These are phyloP conservation scores for Xanthia icteritia DNA, from an alignment of 2,888 invertebrate species.

Conservation along the genomic window DNA sequence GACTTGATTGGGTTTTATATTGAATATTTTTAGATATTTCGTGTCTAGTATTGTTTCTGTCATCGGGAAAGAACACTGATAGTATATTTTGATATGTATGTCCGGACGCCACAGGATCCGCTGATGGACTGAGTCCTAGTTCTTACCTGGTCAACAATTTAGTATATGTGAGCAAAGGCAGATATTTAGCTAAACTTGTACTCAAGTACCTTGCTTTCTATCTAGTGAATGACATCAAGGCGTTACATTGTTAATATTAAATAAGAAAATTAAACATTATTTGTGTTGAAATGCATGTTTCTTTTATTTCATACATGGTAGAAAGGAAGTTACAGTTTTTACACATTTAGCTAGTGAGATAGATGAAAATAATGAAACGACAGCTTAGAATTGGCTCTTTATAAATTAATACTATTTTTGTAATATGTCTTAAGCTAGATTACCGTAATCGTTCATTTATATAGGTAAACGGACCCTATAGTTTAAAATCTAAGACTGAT, in stretches of 20 bases:
- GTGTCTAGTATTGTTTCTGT: constrained; percentile 29
- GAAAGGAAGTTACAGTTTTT: constrained; percentile 62
- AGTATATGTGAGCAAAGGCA: constrained; percentile 24
- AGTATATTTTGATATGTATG: constrained; percentile 39
- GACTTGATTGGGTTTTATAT: constrained; percentile 50
- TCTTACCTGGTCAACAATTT: constrained; percentile 22
- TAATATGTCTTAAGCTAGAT: constrained; percentile 52
- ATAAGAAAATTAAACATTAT: constrained; percentile 57
- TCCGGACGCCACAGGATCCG: constrained; percentile 5
- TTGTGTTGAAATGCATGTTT: constrained; percentile 54
- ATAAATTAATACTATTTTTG: constrained; percentile 40
- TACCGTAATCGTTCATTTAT: constrained; percentile 42
- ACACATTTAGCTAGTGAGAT: constrained; percentile 28
- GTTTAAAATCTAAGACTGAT: constrained; percentile 79
- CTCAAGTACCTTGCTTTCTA: constrained; percentile 62
- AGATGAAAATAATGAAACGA: constrained; percentile 25
- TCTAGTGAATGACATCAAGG: constrained; percentile 50
- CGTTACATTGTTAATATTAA: constrained; percentile 52
- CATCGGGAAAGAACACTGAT: constrained; percentile 20
- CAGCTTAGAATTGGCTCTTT: constrained; percentile 34
- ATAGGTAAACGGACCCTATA: constrained; percentile 54
- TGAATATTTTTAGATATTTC: constrained; percentile 39
- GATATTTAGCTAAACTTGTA: constrained; percentile 39
- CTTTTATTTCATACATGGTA: constrained; percentile 62
- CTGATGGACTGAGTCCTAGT: constrained; percentile 19